Base-by-base conservation (phyloP, 2,797 vertebrate genomes). In the Phataginus tricuspis region DNA sequence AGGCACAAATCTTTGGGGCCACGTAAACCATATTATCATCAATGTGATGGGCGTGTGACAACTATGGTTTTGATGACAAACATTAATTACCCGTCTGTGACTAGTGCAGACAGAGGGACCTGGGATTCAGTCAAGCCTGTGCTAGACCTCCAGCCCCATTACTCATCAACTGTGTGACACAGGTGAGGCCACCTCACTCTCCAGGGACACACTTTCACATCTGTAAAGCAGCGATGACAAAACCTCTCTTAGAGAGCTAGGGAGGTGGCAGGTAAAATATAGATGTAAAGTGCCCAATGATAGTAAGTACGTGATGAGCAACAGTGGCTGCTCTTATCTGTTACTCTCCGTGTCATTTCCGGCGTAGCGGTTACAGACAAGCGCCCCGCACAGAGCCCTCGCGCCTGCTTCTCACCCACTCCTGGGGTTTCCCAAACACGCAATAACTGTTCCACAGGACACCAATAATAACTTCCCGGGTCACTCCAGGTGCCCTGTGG, bases 391-490 rank as follows among this genome's bases (percentile, higher is more conserved):
- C 11, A 45, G 23, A n/a, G 45, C 29, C 21, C n/a, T n/a, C 27
- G 2, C 0, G 34, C 31, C 21, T 68, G 19, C 27, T 66, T 78
- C 13, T 93, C 49, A 45, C 2, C 9, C n/a, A n/a, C 18, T 84
- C 55, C 18, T 51, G 39, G 31, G 25, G 59, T 34, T 84, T 90
- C 64, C 59, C 42, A 83, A 64, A 39, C 39, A 39, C 7, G 39
- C 39, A 39, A 39, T 39, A 39, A 39, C 39, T 39, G 39, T 39
- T 75, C 27, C 55, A 8, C 77, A 15, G 61, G 77, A 59, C 71
- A 89, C 42, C 31, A 84, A 5, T 61, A 7, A 39, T 87, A 74
- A 93, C 82, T 64, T n/a, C 85, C 94, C 39, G 92, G n/a, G 59
- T 59, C 79, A 92, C 80, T 91, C 85, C 88, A 25, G 27, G 1